These are phyloP conservation scores for Heterodera carotae DNA, from an alignment of 1,140 invertebrate species.

Conservation along the genomic window DNA sequence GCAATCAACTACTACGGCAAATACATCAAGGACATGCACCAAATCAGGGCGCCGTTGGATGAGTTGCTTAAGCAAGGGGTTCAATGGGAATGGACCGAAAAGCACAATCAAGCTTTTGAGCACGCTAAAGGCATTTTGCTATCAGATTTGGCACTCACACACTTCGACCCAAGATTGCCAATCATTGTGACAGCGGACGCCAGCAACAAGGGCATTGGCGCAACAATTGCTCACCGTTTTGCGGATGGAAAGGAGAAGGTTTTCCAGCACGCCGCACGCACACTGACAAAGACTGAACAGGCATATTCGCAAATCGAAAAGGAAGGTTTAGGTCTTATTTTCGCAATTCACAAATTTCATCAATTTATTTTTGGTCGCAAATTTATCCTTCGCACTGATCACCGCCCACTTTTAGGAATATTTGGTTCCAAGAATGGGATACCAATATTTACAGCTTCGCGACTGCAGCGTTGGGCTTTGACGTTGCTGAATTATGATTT, in stretches of 20 bases:
- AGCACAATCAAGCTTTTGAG: slow-evolving; percentile 50
- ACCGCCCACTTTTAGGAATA: slow-evolving; percentile 30
- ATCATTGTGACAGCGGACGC: slow-evolving; percentile 55
- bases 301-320: slow-evolving; percentile 70
- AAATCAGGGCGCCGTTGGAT: slow-evolving; percentile 18
- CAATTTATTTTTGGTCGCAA: no score
- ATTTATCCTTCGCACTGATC: slow-evolving; percentile 23
- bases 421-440: slow-evolving; percentile 37
- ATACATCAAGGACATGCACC: slow-evolving; percentile 24
- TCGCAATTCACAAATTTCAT: no score
- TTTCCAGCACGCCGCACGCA: slow-evolving; percentile 63
- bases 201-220: slow-evolving; percentile 57
- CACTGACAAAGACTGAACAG: slow-evolving; percentile 60
- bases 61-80: slow-evolving; percentile 20
- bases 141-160: slow-evolving; percentile 37
- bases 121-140: slow-evolving; percentile 37
- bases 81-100: slow-evolving; percentile 27
- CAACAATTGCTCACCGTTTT: slow-evolving; percentile 42
- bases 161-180: slow-evolving; percentile 41
- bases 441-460: slow-evolving; percentile 23
- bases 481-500: slow-evolving; percentile 63
- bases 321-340: slow-evolving; percentile 66
- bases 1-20: slow-evolving; percentile 32
- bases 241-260: slow-evolving; percentile 33
- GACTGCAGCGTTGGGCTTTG: slow-evolving; percentile 26